A percentile compares a stretch with the other conserved stretches of the same genome.
Conservation (phyloP, 2,797 vertebrate genomes). For the Heterohyrax brucei region DNA sequence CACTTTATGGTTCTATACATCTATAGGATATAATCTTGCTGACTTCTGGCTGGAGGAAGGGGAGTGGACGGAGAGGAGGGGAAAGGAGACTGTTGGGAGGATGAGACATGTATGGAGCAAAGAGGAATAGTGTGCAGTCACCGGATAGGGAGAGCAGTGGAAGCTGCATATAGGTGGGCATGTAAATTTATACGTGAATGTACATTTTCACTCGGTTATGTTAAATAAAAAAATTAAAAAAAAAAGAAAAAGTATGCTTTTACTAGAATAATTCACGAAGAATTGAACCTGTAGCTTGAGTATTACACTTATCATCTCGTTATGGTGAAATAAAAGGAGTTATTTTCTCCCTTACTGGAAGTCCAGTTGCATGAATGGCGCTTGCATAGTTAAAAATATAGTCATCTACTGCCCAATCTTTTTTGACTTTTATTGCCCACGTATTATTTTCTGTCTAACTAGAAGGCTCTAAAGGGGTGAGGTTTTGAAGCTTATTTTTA, state of each 20-base stretch:
- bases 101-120: too few species aligned
- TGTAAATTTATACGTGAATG: too few species aligned
- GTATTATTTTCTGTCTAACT: neutral
- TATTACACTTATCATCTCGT: conserved; percentile 30
- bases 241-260: neutral
- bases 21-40: too few species aligned
- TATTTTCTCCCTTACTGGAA: conserved; percentile 24
- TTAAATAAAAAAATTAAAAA: too few species aligned
- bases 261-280: conserved; percentile 52
- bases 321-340: conserved; percentile 11
- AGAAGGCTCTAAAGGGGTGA: neutral
- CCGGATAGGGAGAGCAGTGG: too few species aligned
- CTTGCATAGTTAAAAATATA: conserved; percentile 2
- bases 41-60: too few species aligned
- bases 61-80: too few species aligned
- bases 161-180: too few species aligned
- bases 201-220: too few species aligned
- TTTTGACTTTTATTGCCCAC: neutral
- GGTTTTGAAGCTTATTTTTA: neutral
- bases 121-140: too few species aligned
- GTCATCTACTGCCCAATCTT: neutral
- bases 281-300: neutral
- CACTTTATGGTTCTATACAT: too few species aligned
- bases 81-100: too few species aligned
- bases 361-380: neutral